These are phyloP conservation scores for Proteles cristata DNA, from an alignment of 2,113 vertebrate genomes.

Conservation along the genomic window DNA sequence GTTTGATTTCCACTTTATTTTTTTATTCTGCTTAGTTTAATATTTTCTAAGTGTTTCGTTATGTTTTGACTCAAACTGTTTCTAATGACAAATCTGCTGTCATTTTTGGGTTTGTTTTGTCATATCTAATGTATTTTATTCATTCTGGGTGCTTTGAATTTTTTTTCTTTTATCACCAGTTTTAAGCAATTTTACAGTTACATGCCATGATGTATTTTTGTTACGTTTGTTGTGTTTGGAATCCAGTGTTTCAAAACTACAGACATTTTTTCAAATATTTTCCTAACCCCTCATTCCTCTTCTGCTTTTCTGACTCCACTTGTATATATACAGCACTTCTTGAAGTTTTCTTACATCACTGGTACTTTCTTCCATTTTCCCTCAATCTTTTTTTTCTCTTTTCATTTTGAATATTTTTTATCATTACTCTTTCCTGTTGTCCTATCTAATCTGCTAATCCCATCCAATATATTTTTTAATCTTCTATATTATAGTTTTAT, in stretches of 20 bases:
- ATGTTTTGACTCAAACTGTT: background rate
- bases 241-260: background rate
- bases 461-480: background rate
- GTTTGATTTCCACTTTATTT: background rate
- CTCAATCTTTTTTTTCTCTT: background rate
- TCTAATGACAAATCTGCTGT: background rate
- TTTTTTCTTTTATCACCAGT: background rate
- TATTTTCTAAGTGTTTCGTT: background rate
- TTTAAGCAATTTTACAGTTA: background rate
- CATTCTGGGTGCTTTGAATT: background rate
- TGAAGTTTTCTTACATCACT: background rate
- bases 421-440: background rate
- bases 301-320: background rate
- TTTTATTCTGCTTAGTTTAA: background rate
- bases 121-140: background rate
- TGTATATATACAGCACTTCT: background rate
- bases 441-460: background rate
- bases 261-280: background rate
- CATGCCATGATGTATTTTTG: background rate
- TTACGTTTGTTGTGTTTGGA: background rate
- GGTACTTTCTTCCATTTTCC: background rate
- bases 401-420: background rate
- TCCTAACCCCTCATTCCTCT: background rate
- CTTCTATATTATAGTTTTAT: background rate
- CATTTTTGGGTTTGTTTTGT: background rate